Evolutionary conservation across 2,113 vertebrate genomes (phyloP).

Genomic region (Pseudorectes ferrugineus): DNA sequence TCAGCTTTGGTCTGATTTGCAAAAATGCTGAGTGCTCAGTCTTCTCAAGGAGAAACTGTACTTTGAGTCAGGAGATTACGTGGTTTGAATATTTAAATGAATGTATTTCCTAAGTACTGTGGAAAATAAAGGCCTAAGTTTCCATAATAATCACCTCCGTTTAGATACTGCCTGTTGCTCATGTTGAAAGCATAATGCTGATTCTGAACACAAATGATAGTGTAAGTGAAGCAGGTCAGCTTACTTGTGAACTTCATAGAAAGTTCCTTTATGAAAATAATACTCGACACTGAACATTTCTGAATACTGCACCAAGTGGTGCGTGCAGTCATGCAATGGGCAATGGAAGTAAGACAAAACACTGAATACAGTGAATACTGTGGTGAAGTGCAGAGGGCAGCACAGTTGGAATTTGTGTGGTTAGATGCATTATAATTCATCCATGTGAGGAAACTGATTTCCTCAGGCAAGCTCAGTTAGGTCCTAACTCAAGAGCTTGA

Average conservation of each 20-base stretch:
- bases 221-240: not conserved
- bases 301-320: not conserved
- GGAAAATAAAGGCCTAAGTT: not conserved
- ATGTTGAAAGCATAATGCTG: not conserved
- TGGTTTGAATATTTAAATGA: conserved; percentile 38
- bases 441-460: not conserved
- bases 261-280: not conserved
- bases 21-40: conserved; percentile 9
- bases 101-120: not conserved
- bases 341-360: not conserved
- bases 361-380: not conserved
- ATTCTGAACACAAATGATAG: not conserved
- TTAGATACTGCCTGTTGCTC: not conserved
- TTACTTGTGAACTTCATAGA: not conserved
- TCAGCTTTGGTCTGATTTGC: not conserved
- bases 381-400: not conserved
- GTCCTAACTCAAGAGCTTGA: not conserved
- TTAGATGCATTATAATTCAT: not conserved
- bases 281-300: not conserved
- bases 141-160: not conserved
- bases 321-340: not conserved
- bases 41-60: conserved; percentile 40
- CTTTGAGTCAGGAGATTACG: conserved; percentile 12
- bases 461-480: not conserved
- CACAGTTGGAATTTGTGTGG: not conserved